These are phyloP conservation scores for Anguilla pacifica DNA, from an alignment of 2,797 vertebrate species.

Conservation along the genomic window DNA sequence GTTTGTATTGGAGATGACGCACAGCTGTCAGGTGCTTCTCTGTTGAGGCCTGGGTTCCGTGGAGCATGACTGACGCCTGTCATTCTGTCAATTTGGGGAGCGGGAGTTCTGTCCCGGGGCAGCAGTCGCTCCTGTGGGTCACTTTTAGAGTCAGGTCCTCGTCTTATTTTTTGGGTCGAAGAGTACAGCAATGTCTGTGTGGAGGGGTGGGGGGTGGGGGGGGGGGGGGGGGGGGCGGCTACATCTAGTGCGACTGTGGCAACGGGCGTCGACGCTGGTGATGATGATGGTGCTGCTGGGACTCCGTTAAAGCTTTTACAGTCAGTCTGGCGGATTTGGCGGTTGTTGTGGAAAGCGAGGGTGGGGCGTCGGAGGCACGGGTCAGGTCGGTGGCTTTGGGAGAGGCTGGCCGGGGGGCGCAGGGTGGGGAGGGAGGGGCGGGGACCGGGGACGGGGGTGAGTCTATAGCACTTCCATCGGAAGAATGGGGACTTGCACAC, in stretches of 20 bases:
- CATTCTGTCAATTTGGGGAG: neutral
- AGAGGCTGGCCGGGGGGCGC: constrained; percentile 48
- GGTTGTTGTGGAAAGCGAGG: constrained; percentile 55
- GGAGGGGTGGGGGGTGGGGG: constrained; percentile 23
- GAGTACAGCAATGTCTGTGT: neutral
- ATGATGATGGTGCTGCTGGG: constrained; percentile 50
- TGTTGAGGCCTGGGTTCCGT: neutral
- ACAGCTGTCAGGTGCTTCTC: neutral
- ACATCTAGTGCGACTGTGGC: constrained; percentile 55
- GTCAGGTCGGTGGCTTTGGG: constrained; percentile 50
- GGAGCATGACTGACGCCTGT: neutral
- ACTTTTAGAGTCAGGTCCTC: neutral
- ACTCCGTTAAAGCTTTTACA: constrained; percentile 62
- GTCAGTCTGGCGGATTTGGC: constrained; percentile 69
- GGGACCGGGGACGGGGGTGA: constrained; percentile 80
- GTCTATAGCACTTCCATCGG: constrained; percentile 98
- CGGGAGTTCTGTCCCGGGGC: neutral
- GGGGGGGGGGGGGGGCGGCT: constrained; percentile 34
- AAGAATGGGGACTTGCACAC: constrained; percentile 95
- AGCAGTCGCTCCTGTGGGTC: neutral
- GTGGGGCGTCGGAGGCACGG: constrained; percentile 52
- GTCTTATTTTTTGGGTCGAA: neutral
- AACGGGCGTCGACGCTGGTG: constrained; percentile 24
- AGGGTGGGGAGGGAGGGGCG: constrained; percentile 52
- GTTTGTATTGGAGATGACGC: neutral